Base-by-base conservation (phyloP, 2,888 invertebrate species). In the Calameuta filiformis region DNA sequence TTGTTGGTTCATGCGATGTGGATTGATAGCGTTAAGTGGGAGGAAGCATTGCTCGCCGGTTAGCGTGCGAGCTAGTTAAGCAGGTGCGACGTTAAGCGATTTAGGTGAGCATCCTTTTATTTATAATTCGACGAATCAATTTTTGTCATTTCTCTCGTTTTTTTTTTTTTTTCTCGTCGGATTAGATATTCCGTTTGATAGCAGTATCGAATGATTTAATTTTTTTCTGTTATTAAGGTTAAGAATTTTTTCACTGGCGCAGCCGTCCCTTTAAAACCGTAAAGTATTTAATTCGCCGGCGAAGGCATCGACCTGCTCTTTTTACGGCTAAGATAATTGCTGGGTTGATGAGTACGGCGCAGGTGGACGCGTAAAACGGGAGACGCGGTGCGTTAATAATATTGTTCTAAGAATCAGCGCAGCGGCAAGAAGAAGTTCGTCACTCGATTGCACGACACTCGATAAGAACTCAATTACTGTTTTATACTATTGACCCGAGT, bases 381-480 rank as follows among this genome's bases (percentile, higher is more conserved):
- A 80, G 77, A 79, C 40, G 76, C 75, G 71, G 78, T 81, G 82
- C 82, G 85, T 86, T 87, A 84, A 84, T 83, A 84, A 85, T 85
- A 85, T 86, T 82, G 81, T 85, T 83, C 84, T 80, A 80, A 83
- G 83, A 84, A 84, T 74, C 81, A 56, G 71, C 73, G 76, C 56
- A 56, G 23, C 56, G 87, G 87, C 89, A 88, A 90, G 89, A 89
- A 89, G 88, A 89, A 90, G 87, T 87, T 86, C 84, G 85, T 84
- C 84, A 85, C 85, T 87, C 89, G 84, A 87, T 87, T 84, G 82
- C 80, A 79, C 80, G 76, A 81, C 82, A 81, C 81, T 81, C 83
- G 83, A 86, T 86, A 88, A 88, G 85, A 87, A 88, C 86, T 87
- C 87, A 86, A 88, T 88, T 88, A 88, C 83, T 81, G 85, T 86